Base-by-base conservation (phyloP, 2,113 vertebrate species). In the Cynocephalus volans region DNA sequence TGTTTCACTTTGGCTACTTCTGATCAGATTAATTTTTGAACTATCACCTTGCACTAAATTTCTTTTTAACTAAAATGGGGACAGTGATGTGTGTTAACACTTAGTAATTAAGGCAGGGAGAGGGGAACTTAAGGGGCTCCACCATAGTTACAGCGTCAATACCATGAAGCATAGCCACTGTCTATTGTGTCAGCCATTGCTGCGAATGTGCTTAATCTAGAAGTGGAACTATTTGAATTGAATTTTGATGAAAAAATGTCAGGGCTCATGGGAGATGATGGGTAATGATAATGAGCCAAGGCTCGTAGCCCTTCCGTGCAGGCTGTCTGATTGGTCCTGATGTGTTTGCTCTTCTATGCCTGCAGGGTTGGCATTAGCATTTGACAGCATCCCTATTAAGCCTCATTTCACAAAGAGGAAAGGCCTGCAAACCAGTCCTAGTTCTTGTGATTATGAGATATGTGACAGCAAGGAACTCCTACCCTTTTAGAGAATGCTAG, bases 361-460 rank as follows among this genome's bases (percentile, higher is more conserved):
- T 95, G 50, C 95, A 97, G 98, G 97, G 65, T 98, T 95, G 98
- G 95, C 96, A 97, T 98, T 97, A 97, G 81, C 93, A 97, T 97
- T 95, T 96, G 96, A 97, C 85, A 97, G 87, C 87, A 92, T 97
- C 73, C 83, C 93, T 81, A 98, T 97, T 89, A 96, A 94, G 95
- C 33, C 26, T 84, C 88, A 97, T 83, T 98, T 98, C 90, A 60
- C 92, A 96, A 94, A 92, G 93, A 84, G 90, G 90, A 11, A 58
- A 90, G 50, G 80, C 94, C 26, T 14, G 80, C 93, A 90, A 96
- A 90, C 83, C 62, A 72, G 73, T 85, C 79, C 83, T 62, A 28
- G 60, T 65, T 77, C 88, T 91, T 69, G 58, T 81, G 72, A 31
- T 48, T 77, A 36, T 84, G 33, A 89, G 97, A 93, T 60, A n/a